phyloP scores from a whole-genome alignment of 1,140 invertebrate species.

The Aethina tumida region DNA sequence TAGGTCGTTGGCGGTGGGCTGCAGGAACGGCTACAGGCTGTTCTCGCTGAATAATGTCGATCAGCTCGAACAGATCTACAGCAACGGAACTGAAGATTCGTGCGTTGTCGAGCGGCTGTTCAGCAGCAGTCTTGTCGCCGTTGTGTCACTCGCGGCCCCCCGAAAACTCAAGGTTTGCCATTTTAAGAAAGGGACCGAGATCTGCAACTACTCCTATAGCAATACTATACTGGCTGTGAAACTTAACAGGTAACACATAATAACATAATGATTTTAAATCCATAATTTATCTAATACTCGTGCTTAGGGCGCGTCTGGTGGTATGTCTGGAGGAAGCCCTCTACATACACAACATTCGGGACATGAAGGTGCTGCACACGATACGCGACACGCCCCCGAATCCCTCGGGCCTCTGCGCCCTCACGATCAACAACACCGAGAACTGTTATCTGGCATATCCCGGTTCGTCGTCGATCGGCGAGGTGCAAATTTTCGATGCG shows the following conservation, averaged over 20 bases:
- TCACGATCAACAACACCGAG: slow-evolving; percentile 78
- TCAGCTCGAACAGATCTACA: slow-evolving; percentile 79
- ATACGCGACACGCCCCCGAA: slow-evolving; percentile 97
- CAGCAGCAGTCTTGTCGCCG: slow-evolving; percentile 90
- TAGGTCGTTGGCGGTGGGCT: slow-evolving; percentile 88
- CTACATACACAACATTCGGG: slow-evolving; percentile 97
- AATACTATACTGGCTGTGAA: slow-evolving; percentile 95
- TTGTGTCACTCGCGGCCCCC: slow-evolving; percentile 86
- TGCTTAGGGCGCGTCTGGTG: slow-evolving; percentile 62
- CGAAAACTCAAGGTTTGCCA: slow-evolving; percentile 94
- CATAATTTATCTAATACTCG: slow-evolving; percentile 1
- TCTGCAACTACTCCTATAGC: slow-evolving; percentile 96
- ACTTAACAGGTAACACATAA: slow-evolving; percentile 72
- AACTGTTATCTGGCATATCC: slow-evolving; percentile 96
- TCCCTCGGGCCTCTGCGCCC: slow-evolving; percentile 80
- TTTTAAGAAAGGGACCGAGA: slow-evolving; percentile 97
- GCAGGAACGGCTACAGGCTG: slow-evolving; percentile 77
- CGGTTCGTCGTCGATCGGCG: slow-evolving; percentile 83
- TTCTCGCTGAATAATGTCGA: slow-evolving; percentile 80
- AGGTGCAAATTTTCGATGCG: slow-evolving; percentile 98
- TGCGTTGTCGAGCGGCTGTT: slow-evolving; percentile 94
- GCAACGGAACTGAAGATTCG: slow-evolving; percentile 73
- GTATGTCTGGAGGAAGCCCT: slow-evolving; percentile 96
- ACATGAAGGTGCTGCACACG: slow-evolving; percentile 98
- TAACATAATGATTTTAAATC: background rate